Evolutionary conservation across 2,888 invertebrate genomes (phyloP), one percentile per base, ranked within the genome.

Genomic region (Tachina fera): DNA sequence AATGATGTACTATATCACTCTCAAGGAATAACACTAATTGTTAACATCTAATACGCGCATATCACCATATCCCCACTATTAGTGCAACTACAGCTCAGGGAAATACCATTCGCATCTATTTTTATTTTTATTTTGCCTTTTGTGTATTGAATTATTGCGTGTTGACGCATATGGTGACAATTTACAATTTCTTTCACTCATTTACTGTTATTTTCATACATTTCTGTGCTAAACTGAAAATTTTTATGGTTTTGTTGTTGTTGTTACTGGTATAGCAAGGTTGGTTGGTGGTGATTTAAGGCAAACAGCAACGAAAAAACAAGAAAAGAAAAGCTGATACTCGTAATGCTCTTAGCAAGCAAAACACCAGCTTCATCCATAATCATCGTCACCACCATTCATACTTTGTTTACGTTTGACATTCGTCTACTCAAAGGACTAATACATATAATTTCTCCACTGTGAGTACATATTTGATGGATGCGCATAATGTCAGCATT

Each of bases 81-180:
- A 90, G 88, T 61, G 80, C 45, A 71, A 60, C 68, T 87, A 87
- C 88, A 88, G 87, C 88, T 88, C 88, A 89, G 92, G 91, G 90
- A 31, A 5, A 31, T n/a, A 31, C 92, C 92, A 92, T 92, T 91
- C 92, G 31, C 31, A 6, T 91, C 91, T 91, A 90, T 56, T 51
- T 39, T 61, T 45, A 14, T 31, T 22, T 53, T 39, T 65, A 16
- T 43, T 43, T 47, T 72, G 3, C 58, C 8, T 22, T 91, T 91
- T 91, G 91, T 90, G 91, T 92, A 92, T 92, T 92, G 91, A 92
- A 90, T 92, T 92, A 92, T 92, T 92, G 92, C 92, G 92, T 93
- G 92, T 92, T 93, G 92, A 92, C 92, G 92, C 92, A 92, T 92
- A 92, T 92, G 92, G 92, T 92, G 92, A 92, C 91, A 92, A 91